Evolutionary conservation across 2,113 vertebrate genomes (phyloP), one percentile per base, ranked within the genome.

Genomic region (Atrichornis clamosus): DNA sequence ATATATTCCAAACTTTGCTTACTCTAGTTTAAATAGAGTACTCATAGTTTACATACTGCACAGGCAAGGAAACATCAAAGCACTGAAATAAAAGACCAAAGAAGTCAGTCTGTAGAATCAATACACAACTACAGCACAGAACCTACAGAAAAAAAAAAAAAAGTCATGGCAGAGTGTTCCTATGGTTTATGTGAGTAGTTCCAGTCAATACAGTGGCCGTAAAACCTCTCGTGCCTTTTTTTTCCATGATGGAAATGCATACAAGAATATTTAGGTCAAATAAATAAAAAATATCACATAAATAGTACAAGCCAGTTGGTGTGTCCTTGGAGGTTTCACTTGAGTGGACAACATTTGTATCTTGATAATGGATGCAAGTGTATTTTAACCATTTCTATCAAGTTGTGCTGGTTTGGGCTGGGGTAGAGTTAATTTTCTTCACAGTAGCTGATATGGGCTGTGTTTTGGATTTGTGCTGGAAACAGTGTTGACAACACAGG

Each of bases 211-310:
- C 13, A 20, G 37, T 46, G 13, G 10, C 46, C 13, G 18, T 46
- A 32, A 15, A 30, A 68, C 22, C 74, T 73, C 62, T 39, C 27
- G 14, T 0, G 0, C 17, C 17, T 79, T 72, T 44, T 65, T 76
- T 92, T 86, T 75, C 73, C 10, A 6, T 73, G 78, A 90, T 44
- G 27, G 70, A 70, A 97, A 76, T 28, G 37, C 74, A 63, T 42
- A 85, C 14, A 89, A 4, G 58, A 58, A 87, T 93, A 95, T 97
- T 93, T 85, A 93, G 87, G 93, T 91, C 78, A 96, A 87, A 93
- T 91, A 95, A 95, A 93, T 94, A 80, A 76, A 80, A 80, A 11
- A 82, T 94, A 49, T 33, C 62, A 93, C 70, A 91, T 73, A 90
- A 96, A 93, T 46, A 84, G 74, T 50, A 69, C 35, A 85, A 89